Evolutionary conservation across 2,888 invertebrate genomes (phyloP), one percentile per base, ranked within the genome.

Genomic region (Hirtodrosophila trivittata): DNA sequence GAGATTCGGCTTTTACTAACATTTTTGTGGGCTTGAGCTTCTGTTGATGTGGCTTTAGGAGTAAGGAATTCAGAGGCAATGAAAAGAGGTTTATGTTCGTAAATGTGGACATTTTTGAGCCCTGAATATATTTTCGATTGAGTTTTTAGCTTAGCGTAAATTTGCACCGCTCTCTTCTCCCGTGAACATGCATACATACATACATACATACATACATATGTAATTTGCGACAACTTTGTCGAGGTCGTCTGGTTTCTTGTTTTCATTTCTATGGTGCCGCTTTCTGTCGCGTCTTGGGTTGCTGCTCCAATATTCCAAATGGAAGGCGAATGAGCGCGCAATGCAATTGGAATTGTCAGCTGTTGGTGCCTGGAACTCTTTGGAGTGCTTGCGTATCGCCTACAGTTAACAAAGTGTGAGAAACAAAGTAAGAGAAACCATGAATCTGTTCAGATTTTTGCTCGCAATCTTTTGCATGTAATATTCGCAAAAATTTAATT

Each of bases 181-280:
- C 18, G 5, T 21, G 3, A 21, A 21, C 18, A 21, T 21, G 18
- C 18, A 21, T 21, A 5, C 18, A 21, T 21, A 21, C 18, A 21
- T 21, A 21, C 2, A 21, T n/a, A n/a, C 18, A 21, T 21, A 5
- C 18, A 21, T 21, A 21, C 18, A 21, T 21, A 21, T 3, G 5
- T 5, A 21, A 21, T 75, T 77, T 74, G 76, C 72, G 60, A 71
- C 70, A 77, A 63, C 70, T 67, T 80, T 65, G 84, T 88, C 88
- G 88, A 88, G 88, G 88, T 87, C 89, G 87, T 87, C 86, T 82
- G 77, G 88, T 88, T 86, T 88, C 75, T 74, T 75, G 63, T 70
- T 72, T 64, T 69, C 52, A 72, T 81, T 78, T 74, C 64, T 59
- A 63, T 45, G 49, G 37, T 39, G 66, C 54, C 45, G 67, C 58